Conservation (phyloP, 2,113 vertebrate genomes). For the Herpailurus yagouaroundi region DNA sequence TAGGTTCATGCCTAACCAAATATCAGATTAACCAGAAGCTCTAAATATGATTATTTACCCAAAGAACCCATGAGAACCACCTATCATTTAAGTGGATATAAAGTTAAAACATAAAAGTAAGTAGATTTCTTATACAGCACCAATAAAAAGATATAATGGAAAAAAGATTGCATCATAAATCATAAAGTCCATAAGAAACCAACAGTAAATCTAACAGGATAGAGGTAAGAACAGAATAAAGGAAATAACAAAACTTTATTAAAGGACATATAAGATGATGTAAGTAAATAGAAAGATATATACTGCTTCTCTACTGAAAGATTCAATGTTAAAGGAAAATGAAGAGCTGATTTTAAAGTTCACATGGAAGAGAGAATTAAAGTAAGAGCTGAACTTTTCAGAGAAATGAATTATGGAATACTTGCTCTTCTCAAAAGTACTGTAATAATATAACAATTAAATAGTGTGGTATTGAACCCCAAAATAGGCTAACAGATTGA, state of each 20-base stretch:
- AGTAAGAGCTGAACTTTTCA: not conserved
- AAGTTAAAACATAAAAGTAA: conserved; percentile 5
- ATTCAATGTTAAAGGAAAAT: not conserved
- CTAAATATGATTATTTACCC: not conserved
- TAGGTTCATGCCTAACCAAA: not conserved
- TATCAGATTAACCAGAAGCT: not conserved
- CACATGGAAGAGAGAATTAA: not conserved
- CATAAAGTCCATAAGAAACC: not conserved
- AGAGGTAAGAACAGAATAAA: not conserved
- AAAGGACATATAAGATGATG: not conserved
- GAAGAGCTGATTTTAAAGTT: not conserved
- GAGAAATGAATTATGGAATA: not conserved
- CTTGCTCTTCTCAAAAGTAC: not conserved
- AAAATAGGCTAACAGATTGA: not conserved
- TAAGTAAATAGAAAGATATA: not conserved
- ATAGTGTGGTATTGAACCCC: not conserved
- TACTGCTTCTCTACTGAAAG: not conserved
- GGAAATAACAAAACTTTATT: not conserved
- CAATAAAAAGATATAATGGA: not conserved
- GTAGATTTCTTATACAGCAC: not conserved
- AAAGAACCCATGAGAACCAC: not conserved
- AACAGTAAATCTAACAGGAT: not conserved
- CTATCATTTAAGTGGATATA: not conserved
- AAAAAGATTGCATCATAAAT: not conserved
- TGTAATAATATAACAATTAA: not conserved